These are phyloP conservation scores for Labia minor DNA, from an alignment of 2,888 invertebrate genomes.

Conservation along the genomic window DNA sequence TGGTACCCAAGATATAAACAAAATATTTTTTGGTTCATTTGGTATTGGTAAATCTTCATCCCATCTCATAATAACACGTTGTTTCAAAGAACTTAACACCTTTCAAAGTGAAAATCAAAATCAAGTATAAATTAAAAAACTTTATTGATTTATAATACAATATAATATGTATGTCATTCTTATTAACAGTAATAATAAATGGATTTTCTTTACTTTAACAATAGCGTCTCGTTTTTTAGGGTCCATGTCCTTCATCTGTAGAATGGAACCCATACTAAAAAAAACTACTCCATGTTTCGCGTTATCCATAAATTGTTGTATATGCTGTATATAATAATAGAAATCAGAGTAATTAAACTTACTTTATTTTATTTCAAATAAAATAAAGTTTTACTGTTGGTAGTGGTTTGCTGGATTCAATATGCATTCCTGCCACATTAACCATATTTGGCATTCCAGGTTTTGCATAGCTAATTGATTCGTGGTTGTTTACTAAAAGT, in stretches of 20 bases:
- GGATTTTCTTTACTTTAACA: neutral
- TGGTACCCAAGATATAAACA: neutral
- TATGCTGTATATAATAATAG: no score
- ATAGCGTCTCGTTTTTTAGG: neutral
- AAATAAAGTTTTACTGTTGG: neutral
- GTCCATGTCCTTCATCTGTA: neutral
- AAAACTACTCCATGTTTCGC: neutral
- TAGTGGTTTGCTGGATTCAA: neutral
- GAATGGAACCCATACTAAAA: neutral
- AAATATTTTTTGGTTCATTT: neutral
- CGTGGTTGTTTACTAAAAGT: conserved; percentile 8
- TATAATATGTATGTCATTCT: no score
- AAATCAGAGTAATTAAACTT: no score
- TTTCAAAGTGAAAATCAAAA: no score
- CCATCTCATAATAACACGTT: neutral
- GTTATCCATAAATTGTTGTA: neutral
- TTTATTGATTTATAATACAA: no score
- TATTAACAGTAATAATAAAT: no score
- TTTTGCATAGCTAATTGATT: neutral
- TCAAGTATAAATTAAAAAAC: no score
- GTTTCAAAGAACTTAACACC: neutral
- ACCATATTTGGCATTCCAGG: neutral
- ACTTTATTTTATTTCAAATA: no score
- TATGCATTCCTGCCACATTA: neutral
- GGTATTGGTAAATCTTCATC: neutral